These are phyloP conservation scores for Eupeodes latifasciatus DNA, from an alignment of 2,888 invertebrate species.

Conservation along the genomic window DNA sequence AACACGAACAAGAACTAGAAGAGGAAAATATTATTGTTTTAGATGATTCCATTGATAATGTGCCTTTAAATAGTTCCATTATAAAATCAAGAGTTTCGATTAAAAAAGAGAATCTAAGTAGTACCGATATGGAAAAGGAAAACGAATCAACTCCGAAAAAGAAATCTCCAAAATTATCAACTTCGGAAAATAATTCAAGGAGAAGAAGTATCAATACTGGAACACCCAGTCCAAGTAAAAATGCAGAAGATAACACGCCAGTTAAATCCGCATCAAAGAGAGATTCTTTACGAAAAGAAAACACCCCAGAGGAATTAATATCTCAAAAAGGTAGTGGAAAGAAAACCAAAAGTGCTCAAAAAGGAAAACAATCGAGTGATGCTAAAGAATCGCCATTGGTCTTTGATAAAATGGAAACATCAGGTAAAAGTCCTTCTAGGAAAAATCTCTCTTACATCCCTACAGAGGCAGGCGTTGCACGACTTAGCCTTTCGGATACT, in stretches of 20 bases:
- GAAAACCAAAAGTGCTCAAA: slow-evolving; percentile 5
- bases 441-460: neutral
- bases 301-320: neutral
- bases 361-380: neutral
- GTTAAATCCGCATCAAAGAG: neutral
- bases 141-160: neutral
- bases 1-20: slow-evolving; percentile 45
- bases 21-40: slow-evolving; percentile 36
- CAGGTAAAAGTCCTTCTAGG: neutral
- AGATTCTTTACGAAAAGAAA: neutral
- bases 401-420: neutral
- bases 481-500: neutral
- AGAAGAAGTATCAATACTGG: neutral
- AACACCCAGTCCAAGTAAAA: neutral
- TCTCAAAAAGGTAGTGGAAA: neutral
- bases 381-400: neutral
- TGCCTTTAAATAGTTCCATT: neutral
- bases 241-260: neutral
- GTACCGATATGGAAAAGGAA: slow-evolving; percentile 10
- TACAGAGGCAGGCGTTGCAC: neutral
- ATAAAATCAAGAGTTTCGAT: slow-evolving; percentile 38
- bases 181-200: neutral
- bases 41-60: slow-evolving; percentile 20
- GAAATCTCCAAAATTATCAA: neutral
- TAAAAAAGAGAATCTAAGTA: slow-evolving; percentile 52